A percentile compares a stretch with the other conserved stretches of the same genome.
Evolutionary conservation across 2,797 vertebrate species (phyloP).

Genomic region (Hippopotamyrus pictus): DNA sequence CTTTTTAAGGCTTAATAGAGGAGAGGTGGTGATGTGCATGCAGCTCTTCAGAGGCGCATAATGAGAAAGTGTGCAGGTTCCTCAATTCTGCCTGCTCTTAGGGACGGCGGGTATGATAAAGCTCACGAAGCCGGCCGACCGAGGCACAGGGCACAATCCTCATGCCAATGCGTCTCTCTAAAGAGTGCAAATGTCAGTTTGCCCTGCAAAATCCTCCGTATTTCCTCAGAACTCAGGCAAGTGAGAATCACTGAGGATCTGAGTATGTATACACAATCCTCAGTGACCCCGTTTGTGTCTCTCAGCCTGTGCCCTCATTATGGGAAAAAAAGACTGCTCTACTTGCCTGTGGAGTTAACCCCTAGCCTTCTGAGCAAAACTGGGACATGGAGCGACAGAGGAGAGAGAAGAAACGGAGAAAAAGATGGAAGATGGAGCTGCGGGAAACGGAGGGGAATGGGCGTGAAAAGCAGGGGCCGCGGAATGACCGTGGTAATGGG

Average conservation of each 20-base stretch:
- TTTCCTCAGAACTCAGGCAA: not conserved
- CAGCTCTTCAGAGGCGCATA: not conserved
- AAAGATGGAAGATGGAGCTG: not conserved
- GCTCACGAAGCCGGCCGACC: not conserved
- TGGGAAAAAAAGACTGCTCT: constrained; percentile 21
- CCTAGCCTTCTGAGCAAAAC: constrained; percentile 38
- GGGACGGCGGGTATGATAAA: not conserved
- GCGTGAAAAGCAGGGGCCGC: not conserved
- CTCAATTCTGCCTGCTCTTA: not conserved
- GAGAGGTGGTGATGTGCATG: not conserved
- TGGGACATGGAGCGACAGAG: constrained; percentile 44
- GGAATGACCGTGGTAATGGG: not conserved
- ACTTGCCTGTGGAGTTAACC: constrained; percentile 24
- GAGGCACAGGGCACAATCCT: not conserved
- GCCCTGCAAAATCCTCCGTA: not conserved
- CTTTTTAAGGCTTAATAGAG: not conserved
- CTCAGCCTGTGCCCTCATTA: constrained; percentile 21
- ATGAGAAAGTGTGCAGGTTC: not conserved
- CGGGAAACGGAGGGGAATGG: not conserved
- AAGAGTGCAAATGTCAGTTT: not conserved
- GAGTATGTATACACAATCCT: not conserved
- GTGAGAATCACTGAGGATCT: not conserved
- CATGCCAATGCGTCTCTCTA: not conserved
- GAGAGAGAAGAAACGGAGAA: not conserved
- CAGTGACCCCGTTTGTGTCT: not conserved